Evolutionary conservation across 2,888 invertebrate genomes (phyloP).

Genomic region (Anorthoa munda): DNA sequence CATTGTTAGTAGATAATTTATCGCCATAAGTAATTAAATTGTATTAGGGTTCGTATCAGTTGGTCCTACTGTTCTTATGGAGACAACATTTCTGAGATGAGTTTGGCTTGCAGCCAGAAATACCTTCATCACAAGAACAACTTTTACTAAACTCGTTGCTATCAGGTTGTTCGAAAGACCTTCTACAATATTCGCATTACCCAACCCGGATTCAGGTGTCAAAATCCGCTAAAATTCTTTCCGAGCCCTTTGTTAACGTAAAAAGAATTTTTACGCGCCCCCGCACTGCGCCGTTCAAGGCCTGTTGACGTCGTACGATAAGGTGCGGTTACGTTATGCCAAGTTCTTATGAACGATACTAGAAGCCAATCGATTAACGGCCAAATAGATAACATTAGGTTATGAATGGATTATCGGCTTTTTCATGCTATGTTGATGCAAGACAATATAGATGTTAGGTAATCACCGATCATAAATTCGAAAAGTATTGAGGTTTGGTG

Average conservation of each 20-base stretch:
- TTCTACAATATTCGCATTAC: not conserved
- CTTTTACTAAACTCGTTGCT: not conserved
- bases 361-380: slow-evolving; percentile 37
- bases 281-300: slow-evolving; percentile 49
- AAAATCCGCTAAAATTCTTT: not conserved
- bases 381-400: slow-evolving; percentile 32
- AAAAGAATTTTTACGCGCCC: slow-evolving; percentile 25
- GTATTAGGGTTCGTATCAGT: not conserved
- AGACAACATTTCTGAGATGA: slow-evolving; percentile 2
- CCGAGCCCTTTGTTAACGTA: not conserved
- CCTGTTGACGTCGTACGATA: slow-evolving; percentile 54
- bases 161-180: not conserved
- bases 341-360: slow-evolving; percentile 56
- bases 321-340: slow-evolving; percentile 53
- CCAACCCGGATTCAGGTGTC: not conserved
- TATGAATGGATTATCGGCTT: slow-evolving; percentile 7
- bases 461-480: not conserved
- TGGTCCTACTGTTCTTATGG: not conserved
- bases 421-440: slow-evolving; percentile 15
- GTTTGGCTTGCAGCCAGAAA: slow-evolving; percentile 23
- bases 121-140: slow-evolving; percentile 10
- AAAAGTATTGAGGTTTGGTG: not conserved
- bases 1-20: slow-evolving; percentile 11
- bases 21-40: not conserved
- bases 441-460: slow-evolving; percentile 18